Base-by-base conservation (phyloP, 2,113 vertebrate genomes). In the Hemicordylus capensis region DNA sequence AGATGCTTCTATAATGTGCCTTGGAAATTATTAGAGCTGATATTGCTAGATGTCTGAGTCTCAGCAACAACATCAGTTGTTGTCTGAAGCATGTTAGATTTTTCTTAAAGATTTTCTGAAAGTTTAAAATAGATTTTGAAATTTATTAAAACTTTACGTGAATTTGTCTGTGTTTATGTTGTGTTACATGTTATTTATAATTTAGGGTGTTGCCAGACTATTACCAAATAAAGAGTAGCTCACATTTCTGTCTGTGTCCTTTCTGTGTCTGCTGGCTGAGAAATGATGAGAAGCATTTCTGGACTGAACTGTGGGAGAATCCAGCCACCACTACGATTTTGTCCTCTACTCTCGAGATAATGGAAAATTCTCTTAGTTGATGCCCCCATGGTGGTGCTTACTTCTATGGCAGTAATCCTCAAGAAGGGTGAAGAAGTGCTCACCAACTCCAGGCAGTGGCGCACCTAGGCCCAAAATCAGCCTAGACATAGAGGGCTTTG, bases 81-180 rank as follows among this genome's bases (percentile, higher is more conserved):
- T 84, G 89, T 89, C 58, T 90, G 66, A 81, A 85, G 56, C 48
- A 24, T 74, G 51, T 83, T 85, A 56, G 15, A 6, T 87, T 88
- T 92, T 73, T 59, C 51, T 8, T 76, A 81, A 31, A 66, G n/a
- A 73, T 39, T 80, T 20, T 80, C 28, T 75, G 44, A 83, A 78
- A 74, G 2, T 4, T 92, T 78, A 81, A 86, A 89, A 64, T 92
- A 66, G 83, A 59, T 93, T 91, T 92, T 82, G 56, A 88, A 93
- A 85, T 88, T 24, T 26, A 89, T 90, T 91, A 93, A 93, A 90
- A 10, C 77, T 5, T 77, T 83, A 85, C 28, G 88, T 9, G 2
- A 77, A 90, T 34, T 19, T 66, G 15, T 66, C 81, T 39, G 34
- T 31, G 24, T 86, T 6, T 51, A 51, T 59, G 3, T 34, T 64